A percentile compares a stretch with the other conserved stretches of the same genome.
Conservation (phyloP, 2,113 vertebrate genomes). For the Protobothrops mucrosquamatus region DNA sequence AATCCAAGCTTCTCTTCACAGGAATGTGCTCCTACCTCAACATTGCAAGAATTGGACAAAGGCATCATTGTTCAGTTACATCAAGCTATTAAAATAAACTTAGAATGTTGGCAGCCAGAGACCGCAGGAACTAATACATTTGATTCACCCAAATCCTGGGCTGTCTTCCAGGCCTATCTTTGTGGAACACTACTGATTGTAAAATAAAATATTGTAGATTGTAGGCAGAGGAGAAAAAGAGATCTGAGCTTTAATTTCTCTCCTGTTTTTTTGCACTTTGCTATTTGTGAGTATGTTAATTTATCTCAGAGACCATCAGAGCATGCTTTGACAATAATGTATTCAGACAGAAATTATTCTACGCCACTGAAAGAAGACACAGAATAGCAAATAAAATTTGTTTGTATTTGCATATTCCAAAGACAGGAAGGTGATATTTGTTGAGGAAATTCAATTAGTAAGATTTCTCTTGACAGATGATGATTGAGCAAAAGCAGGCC, state of each 20-base stretch:
- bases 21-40: conserved; percentile 15
- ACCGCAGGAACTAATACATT: conserved; percentile 19
- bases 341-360: neutral
- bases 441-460: neutral
- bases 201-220: neutral
- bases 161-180: neutral
- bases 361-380: neutral
- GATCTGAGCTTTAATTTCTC: neutral
- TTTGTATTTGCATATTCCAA: neutral
- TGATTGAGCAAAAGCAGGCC: too few relatives aligned
- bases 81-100: conserved; percentile 18
- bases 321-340: neutral
- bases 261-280: neutral
- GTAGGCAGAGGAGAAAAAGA: neutral
- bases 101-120: conserved; percentile 7
- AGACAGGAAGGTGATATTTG: neutral
- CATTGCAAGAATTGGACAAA: conserved; percentile 10
- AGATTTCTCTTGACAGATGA: neutral
- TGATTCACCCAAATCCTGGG: neutral
- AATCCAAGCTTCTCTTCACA: neutral
- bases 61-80: conserved; percentile 13
- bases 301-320: neutral
- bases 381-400: neutral
- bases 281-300: neutral
- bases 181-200: neutral